Evolutionary conservation across 2,797 vertebrate genomes (phyloP), one percentile per base, ranked within the genome.

Genomic region (Scomberomorus guttatus): DNA sequence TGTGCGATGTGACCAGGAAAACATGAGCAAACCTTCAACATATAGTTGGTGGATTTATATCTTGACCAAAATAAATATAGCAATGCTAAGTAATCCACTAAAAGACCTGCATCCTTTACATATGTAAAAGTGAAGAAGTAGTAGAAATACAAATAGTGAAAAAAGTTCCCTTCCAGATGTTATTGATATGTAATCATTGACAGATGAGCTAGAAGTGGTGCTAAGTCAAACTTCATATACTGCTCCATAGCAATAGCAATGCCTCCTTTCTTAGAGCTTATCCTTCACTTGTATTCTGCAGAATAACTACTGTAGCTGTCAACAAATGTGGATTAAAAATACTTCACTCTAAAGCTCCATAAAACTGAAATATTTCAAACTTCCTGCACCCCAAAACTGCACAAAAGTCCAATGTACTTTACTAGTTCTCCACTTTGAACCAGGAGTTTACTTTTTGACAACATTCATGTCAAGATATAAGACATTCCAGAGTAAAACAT

Each of bases 1-100:
- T 59, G 58, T 56, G 14, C n/a, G 68, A 46, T 62, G 54, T 75
- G 57, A 64, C 42, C 17, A 20, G 10, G 59, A 1, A 50, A 76
- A 73, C n/a, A 44, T 0, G 2, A 22, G 48, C 9, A 3, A 18
- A 18, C 42, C 14, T 72, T 48, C 7, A 55, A 3, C 18, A 32
- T 10, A 22, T 4, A 50, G 3, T 9, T 17, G 17, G 20, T 65
- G 27, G 44, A 75, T 51, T 60, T 29, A 65, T n/a, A 44, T 4
- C 8, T 71, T 67, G 1, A 44, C 27, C 4, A 34, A 46, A 48
- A 54, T 60, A 64, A 4, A 39, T 20, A n/a, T 15, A 14, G 2
- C 18, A 51, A 48, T 52, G 22, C 10, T 42, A 11, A 63, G 39
- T 17, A 52, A 29, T 32, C 32, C 4, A 4, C 6, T 42, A 6